These are phyloP conservation scores for Druon quercuslanigerum DNA, from an alignment of 1,140 invertebrate genomes.

Conservation along the genomic window DNA sequence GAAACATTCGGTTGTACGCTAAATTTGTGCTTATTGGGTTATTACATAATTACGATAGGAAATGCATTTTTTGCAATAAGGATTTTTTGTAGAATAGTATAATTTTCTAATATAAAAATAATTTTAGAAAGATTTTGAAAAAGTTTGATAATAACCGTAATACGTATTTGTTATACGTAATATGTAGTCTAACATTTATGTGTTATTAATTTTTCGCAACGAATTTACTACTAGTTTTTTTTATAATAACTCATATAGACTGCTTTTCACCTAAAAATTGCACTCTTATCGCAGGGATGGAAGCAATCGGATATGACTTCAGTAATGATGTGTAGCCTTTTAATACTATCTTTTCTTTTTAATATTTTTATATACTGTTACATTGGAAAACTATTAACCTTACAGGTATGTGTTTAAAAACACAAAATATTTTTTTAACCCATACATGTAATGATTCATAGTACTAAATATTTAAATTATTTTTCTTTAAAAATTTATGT, in stretches of 20 bases:
- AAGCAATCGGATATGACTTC: background rate
- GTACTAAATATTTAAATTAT: background rate
- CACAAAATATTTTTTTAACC: background rate
- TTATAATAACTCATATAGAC: too few species aligned
- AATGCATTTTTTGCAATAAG: background rate
- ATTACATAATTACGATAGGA: background rate
- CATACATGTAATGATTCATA: too few species aligned
- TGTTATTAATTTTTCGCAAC: too few species aligned
- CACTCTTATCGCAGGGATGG: background rate
- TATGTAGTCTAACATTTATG: too few species aligned
- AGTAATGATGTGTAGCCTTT: background rate
- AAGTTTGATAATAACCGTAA: too few species aligned
- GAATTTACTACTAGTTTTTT: too few species aligned
- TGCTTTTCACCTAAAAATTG: background rate
- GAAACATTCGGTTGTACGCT: background rate
- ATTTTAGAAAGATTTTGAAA: too few species aligned
- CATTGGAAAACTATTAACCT: slow-evolving; percentile 30
- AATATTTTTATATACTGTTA: slow-evolving; percentile 41
- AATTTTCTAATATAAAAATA: too few species aligned
- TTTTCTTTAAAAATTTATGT: slow-evolving; percentile 18
- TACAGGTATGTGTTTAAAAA: slow-evolving; percentile 21
- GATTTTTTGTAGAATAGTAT: too few species aligned
- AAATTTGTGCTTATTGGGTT: slow-evolving; percentile 2
- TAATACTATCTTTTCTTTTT: slow-evolving; percentile 11
- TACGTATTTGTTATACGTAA: too few species aligned